Evolutionary conservation across 2,888 invertebrate genomes (phyloP).

Genomic region (Cheilosia urbana): DNA sequence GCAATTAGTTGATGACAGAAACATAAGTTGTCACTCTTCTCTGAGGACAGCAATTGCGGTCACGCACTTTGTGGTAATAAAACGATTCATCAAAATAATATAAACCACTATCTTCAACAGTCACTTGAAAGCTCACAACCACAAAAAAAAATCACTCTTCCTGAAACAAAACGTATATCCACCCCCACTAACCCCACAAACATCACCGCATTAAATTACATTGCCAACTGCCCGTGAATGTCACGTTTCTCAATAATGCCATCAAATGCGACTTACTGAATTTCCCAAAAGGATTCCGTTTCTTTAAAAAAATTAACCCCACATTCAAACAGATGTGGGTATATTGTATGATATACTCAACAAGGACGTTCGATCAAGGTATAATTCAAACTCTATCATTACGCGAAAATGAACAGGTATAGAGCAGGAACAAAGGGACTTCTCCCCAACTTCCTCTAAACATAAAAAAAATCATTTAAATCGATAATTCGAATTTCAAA

Average conservation of each 20-base stretch:
- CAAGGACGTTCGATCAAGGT: constrained; percentile 61
- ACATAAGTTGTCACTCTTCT: background rate
- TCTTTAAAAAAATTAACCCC: background rate
- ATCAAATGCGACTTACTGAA: background rate
- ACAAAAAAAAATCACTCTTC: background rate
- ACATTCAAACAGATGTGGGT: background rate
- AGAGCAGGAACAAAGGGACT: background rate
- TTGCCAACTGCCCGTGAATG: background rate
- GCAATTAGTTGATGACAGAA: constrained; percentile 9
- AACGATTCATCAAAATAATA: background rate
- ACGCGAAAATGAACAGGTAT: constrained; percentile 24
- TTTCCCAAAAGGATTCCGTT: background rate
- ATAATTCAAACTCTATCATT: constrained; percentile 67
- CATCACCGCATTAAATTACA: background rate
- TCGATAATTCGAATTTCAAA: constrained; percentile 43
- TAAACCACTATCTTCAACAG: background rate
- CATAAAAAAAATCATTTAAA: constrained; percentile 40
- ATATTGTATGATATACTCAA: no score
- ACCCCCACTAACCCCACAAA: background rate
- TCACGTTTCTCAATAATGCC: background rate
- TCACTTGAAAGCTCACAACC: background rate
- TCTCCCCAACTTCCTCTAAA: background rate
- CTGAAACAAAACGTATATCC: background rate
- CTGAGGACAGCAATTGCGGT: background rate
- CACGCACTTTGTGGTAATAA: background rate